phyloP scores from a whole-genome alignment of 2,113 vertebrate species.

The Ptychochromis oligacanthus region DNA sequence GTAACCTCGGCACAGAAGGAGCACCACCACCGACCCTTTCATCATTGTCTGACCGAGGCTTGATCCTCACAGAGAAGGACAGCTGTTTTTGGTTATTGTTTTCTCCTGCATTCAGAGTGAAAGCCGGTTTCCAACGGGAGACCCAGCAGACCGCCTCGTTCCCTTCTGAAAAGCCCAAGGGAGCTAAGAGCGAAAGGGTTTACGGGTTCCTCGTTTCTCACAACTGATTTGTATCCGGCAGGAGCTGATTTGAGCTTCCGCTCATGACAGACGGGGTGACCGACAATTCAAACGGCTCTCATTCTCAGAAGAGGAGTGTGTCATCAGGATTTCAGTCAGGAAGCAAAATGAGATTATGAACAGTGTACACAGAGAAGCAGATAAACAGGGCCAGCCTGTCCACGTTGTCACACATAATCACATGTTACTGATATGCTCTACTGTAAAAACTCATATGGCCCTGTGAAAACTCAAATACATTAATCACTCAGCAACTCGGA shows the following conservation, averaged over 20 bases:
- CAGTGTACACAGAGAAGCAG: constrained; percentile 6
- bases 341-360: background rate
- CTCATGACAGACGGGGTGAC: background rate
- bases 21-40: constrained; percentile 1
- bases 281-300: background rate
- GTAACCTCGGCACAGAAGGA: constrained; percentile 24
- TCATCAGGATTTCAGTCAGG: background rate
- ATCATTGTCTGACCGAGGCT: background rate
- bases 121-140: background rate
- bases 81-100: constrained; percentile 7
- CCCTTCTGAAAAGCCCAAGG: background rate
- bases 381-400: background rate
- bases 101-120: constrained; percentile 15
- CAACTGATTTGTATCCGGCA: background rate
- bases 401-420: background rate
- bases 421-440: constrained; percentile 13
- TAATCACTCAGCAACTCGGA: constrained; percentile 18
- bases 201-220: constrained; percentile 1
- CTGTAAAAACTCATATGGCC: background rate
- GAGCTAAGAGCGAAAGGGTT: background rate
- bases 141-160: background rate
- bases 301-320: background rate
- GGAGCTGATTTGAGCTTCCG: background rate
- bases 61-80: constrained; percentile 5
- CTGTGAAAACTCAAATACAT: constrained; percentile 25